A percentile compares a stretch with the other conserved stretches of the same genome.
These are phyloP conservation scores for Rachycentron canadum DNA, from an alignment of 2,797 vertebrate species.

Conservation along the genomic window DNA sequence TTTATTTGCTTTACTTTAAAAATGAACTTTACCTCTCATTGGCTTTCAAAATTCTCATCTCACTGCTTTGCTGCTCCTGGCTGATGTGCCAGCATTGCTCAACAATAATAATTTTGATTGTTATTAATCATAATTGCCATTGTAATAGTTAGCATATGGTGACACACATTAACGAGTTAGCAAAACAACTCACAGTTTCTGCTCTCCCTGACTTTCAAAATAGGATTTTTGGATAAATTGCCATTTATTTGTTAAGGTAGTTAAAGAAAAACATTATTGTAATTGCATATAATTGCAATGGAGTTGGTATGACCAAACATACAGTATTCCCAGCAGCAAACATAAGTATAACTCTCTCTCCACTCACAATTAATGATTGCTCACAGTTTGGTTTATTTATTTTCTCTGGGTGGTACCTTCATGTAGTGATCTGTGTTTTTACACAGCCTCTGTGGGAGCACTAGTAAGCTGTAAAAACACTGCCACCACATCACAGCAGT, in stretches of 20 bases:
- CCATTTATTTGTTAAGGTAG: slow-evolving; percentile 18
- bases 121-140: slow-evolving; percentile 26
- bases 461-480: slow-evolving; percentile 60
- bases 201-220: background rate
- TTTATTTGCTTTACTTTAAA: background rate
- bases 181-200: slow-evolving; percentile 8
- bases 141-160: slow-evolving; percentile 42
- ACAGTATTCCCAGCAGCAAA: slow-evolving; percentile 20
- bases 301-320: slow-evolving; percentile 12
- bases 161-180: slow-evolving; percentile 15
- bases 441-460: slow-evolving; percentile 46
- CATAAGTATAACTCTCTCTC: slow-evolving; percentile 26
- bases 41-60: background rate
- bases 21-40: background rate
- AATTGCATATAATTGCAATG: slow-evolving; percentile 23
- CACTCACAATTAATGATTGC: slow-evolving; percentile 51
- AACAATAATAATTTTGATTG: slow-evolving; percentile 16
- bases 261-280: background rate
- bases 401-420: slow-evolving; percentile 59
- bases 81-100: slow-evolving; percentile 9
- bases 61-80: background rate
- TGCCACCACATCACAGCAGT: slow-evolving; percentile 50
- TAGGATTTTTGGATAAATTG: background rate
- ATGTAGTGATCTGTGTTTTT: slow-evolving; percentile 59
- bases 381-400: slow-evolving; percentile 53